phyloP scores from a whole-genome alignment of 2,113 vertebrate species.

The Uria aalge region DNA sequence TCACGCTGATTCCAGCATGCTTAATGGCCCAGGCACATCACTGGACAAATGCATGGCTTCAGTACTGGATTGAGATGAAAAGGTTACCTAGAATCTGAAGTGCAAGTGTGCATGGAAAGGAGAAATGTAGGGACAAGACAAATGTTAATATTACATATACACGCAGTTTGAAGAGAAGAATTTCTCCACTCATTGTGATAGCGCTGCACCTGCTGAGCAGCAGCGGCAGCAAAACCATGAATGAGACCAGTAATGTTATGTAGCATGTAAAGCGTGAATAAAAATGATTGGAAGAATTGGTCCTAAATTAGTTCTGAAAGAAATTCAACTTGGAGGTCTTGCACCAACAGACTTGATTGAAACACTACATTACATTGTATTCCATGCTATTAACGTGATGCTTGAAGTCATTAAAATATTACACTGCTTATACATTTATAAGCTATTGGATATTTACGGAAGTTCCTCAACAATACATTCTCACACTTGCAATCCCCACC shows the following conservation, averaged over 20 bases:
- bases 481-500: neutral
- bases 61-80: neutral
- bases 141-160: rapidly evolving
- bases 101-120: neutral
- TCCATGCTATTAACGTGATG: neutral
- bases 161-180: neutral
- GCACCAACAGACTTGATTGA: neutral
- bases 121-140: neutral
- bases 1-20: neutral
- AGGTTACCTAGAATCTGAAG: neutral
- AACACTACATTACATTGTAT: neutral
- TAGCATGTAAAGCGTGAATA: neutral
- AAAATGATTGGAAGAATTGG: neutral
- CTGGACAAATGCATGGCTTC: neutral
- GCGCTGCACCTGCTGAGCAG: rapidly evolving
- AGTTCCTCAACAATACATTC: neutral
- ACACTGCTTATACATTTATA: neutral
- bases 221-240: neutral
- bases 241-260: rapidly evolving
- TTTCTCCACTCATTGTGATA: neutral
- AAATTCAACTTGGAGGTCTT: neutral
- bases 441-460: neutral
- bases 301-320: neutral
- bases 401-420: neutral
- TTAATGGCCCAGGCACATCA: neutral